phyloP scores from a whole-genome alignment of 2,888 invertebrate genomes.

The Eristalis arbustorum region DNA sequence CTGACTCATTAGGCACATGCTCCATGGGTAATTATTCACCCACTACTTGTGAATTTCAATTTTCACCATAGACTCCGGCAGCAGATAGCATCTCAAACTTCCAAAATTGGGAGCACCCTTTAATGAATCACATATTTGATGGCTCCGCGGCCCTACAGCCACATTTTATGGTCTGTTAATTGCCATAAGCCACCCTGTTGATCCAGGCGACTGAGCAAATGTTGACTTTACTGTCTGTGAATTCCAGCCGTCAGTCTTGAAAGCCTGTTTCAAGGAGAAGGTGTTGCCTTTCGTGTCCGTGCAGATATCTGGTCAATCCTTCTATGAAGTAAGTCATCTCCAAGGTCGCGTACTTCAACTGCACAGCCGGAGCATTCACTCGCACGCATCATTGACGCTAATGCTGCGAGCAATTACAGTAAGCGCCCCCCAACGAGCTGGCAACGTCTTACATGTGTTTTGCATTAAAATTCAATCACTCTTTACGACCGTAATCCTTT shows the following conservation, averaged over 20 bases:
- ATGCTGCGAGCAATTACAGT: slow-evolving; percentile 11
- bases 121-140: background rate
- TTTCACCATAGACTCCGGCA: background rate
- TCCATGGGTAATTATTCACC: background rate
- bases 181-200: background rate
- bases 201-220: background rate
- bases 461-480: slow-evolving; percentile 52
- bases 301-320: too few species aligned
- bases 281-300: background rate
- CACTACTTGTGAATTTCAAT: background rate
- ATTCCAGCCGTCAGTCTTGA: background rate
- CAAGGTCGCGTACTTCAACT: background rate
- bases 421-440: background rate
- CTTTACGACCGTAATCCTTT: slow-evolving; percentile 8
- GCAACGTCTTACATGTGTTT: slow-evolving; percentile 34
- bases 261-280: background rate
- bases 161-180: background rate
- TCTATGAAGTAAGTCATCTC: background rate
- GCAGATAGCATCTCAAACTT: background rate
- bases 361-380: background rate
- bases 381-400: background rate
- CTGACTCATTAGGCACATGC: background rate
- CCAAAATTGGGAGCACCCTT: background rate
- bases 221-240: background rate
- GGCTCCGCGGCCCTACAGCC: background rate